phyloP scores from a whole-genome alignment of 2,797 vertebrate species.

The Ispidina lecontei region DNA sequence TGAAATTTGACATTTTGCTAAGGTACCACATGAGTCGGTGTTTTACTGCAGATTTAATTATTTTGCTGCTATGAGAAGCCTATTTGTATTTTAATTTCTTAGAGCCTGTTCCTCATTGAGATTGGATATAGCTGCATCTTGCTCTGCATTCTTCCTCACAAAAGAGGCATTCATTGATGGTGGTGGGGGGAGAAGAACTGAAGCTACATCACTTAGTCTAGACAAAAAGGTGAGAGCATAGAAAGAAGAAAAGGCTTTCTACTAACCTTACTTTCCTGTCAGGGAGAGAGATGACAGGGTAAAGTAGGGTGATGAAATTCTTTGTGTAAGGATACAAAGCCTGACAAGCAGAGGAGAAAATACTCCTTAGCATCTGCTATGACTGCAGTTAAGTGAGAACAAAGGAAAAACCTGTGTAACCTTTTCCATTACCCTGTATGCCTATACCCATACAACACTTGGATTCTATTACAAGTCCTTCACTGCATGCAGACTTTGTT shows the following conservation, averaged over 20 bases:
- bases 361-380: neutral
- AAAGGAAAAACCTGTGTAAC: neutral
- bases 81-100: neutral
- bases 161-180: neutral
- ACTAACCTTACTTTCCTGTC: neutral
- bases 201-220: neutral
- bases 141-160: neutral
- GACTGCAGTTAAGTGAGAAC: neutral
- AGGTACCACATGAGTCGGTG: neutral
- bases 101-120: neutral
- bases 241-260: neutral
- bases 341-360: neutral
- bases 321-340: neutral
- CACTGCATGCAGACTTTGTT: neutral
- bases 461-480: neutral
- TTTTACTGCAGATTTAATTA: constrained; percentile 24
- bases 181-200: neutral
- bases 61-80: neutral
- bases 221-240: neutral
- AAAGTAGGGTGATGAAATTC: neutral
- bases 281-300: neutral
- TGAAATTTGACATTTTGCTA: constrained; percentile 37
- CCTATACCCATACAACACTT: neutral
- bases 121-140: neutral
- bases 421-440: neutral